These are phyloP conservation scores for Drosophila bocqueti DNA, from an alignment of 1,140 invertebrate genomes.

Conservation along the genomic window DNA sequence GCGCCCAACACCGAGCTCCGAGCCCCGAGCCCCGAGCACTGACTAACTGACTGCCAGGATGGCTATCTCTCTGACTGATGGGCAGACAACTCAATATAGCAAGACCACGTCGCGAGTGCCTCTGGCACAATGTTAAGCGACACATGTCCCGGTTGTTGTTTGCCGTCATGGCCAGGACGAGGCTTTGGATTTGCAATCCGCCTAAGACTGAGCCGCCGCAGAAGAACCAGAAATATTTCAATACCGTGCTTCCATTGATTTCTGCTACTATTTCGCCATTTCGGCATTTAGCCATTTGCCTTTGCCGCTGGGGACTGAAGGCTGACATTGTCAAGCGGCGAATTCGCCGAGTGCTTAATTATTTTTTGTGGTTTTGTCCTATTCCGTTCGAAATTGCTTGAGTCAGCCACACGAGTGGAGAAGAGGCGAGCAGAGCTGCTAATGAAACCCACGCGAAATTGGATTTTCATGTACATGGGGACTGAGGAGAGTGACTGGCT, in stretches of 20 bases:
- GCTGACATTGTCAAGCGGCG: slow-evolving; percentile 72
- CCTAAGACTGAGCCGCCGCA: slow-evolving; percentile 42
- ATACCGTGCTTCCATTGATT: slow-evolving; percentile 51
- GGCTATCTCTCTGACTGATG: slow-evolving; percentile 55
- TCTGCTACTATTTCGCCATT: slow-evolving; percentile 12
- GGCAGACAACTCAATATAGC: slow-evolving; percentile 75
- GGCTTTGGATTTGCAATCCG: slow-evolving; percentile 56
- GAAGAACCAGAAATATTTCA: slow-evolving; percentile 60
- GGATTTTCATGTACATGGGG: slow-evolving; percentile 78
- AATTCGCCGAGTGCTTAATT: slow-evolving; percentile 78
- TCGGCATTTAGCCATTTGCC: slow-evolving; percentile 9
- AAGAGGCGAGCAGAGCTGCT: slow-evolving; percentile 48
- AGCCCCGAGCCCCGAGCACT: slow-evolving; percentile 4
- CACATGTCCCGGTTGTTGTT: slow-evolving; percentile 50
- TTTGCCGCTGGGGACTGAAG: slow-evolving; percentile 23
- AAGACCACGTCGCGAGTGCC: slow-evolving; percentile 62
- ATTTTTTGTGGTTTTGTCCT: slow-evolving; percentile 79
- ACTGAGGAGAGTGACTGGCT: slow-evolving; percentile 5
- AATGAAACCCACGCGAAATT: slow-evolving; percentile 79
- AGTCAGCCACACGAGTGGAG: slow-evolving; percentile 41
- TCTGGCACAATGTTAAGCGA: slow-evolving; percentile 55
- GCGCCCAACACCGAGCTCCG: slow-evolving; percentile 15
- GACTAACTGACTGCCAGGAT: slow-evolving; percentile 43
- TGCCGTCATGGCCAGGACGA: slow-evolving; percentile 45
- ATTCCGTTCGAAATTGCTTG: slow-evolving; percentile 67